Evolutionary conservation across 2,888 invertebrate species (phyloP), one percentile per base, ranked within the genome.

Genomic region (Odontocerum albicorne): DNA sequence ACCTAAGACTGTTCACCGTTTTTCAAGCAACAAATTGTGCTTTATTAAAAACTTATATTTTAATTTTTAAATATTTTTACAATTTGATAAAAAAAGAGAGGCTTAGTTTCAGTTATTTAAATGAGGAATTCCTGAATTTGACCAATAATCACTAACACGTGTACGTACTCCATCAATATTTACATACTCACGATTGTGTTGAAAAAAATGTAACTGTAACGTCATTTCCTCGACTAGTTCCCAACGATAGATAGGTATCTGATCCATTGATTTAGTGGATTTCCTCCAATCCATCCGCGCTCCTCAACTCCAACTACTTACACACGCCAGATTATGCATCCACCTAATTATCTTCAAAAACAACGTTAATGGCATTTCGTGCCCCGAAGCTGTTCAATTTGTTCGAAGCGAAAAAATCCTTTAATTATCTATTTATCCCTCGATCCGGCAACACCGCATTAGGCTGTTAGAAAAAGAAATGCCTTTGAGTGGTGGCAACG

Each of bases 361-460:
- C 27, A 43, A 51, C 51, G 12, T 51, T 51, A 51, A 51, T 51
- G 51, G 51, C 43, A 44, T 51, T 51, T 51, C 43, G 43, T 51
- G 51, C 51, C 51, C 42, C 15, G 17, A 27, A 42, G 51, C 51
- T 22, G 19, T 51, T 51, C 51, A 51, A 51, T 51, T 51, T 51
- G 43, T 51, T 42, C 51, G 51, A 21, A 51, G 51, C 51, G 51
- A 51, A 51, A 51, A 49, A 50, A 44, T 51, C 51, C 51, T 44
- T 51, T 51, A 51, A 51, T 51, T 51, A 43, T 51, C 43, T 51
- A 43, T 51, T 44, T 51, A 43, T 43, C 43, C 43, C 51, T 19
- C 36, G 21, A 13, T 1, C 51, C 13, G 43, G 43, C 51, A 51
- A 51, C 51, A 7, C 22, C 16, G 51, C 43, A 7, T 35, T 7